Evolutionary conservation across 2,888 invertebrate genomes (phyloP).

Genomic region (Drosophila niveifrons): DNA sequence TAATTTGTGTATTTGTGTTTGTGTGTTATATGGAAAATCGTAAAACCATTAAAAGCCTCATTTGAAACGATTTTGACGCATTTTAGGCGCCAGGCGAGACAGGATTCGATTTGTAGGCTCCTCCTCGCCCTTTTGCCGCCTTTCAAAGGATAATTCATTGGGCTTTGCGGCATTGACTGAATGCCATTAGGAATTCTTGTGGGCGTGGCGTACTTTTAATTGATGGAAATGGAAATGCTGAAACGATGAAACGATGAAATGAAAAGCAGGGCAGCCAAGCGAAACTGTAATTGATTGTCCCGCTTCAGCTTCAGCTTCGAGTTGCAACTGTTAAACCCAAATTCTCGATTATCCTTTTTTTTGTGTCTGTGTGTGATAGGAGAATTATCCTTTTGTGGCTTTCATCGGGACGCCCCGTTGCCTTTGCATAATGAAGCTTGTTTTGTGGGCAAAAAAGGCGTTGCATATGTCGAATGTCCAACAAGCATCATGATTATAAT

Average conservation of each 20-base stretch:
- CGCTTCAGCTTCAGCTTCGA: constrained; percentile 45
- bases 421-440: constrained; percentile 52
- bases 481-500: constrained; percentile 39
- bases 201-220: constrained; percentile 54
- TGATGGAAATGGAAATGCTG: constrained; percentile 47
- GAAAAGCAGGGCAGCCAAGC: constrained; percentile 35
- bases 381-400: constrained; percentile 56
- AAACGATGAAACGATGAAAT: constrained; percentile 15
- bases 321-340: constrained; percentile 41
- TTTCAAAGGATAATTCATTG: constrained; percentile 39
- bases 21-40: constrained; percentile 58
- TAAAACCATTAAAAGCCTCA: constrained; percentile 79
- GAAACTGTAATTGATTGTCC: constrained; percentile 71
- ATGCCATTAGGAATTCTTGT: constrained; percentile 53
- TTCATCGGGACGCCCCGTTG: constrained; percentile 35
- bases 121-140: background rate
- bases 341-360: constrained; percentile 36
- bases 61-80: constrained; percentile 76
- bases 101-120: background rate
- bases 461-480: constrained; percentile 45
- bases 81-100: constrained; percentile 25
- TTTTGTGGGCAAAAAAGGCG: constrained; percentile 29
- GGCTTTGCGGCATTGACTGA: constrained; percentile 37
- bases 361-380: background rate
- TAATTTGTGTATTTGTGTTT: constrained; percentile 26